Base-by-base conservation (phyloP, 2,113 vertebrate genomes). In the Sciurus niger region DNA sequence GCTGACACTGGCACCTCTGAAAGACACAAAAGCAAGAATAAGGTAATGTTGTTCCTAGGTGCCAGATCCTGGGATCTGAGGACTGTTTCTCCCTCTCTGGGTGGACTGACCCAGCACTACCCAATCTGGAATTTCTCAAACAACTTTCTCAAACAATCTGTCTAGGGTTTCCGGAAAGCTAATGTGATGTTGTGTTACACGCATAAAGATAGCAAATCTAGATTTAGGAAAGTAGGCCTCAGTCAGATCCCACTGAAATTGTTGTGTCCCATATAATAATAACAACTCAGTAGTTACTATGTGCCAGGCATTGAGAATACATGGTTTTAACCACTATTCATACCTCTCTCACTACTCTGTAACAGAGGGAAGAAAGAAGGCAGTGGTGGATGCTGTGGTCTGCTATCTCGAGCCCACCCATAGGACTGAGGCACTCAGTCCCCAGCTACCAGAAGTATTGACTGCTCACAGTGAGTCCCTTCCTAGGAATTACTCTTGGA, bases 1-100 rank as follows among this genome's bases (percentile, higher is more conserved):
- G 96, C 91, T 0, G 79, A 91, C 73, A 68, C 86, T 22, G 83
- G 34, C 37, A 53, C 37, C 34, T 91, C 97, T 97, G 95, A 93
- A 97, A 94, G 70, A 90, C 73, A 96, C 77, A 60, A 91, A 55
- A 53, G 8, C 2, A 92, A 85, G 37, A 78, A 53, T 74, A 51
- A 94, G 32, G 34, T 46, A 10, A 79, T 53, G 6, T 76, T 3
- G 32, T 46, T 34, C 43, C 25, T 40, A 60, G 55, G 32, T 12
- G 3, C 60, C 25, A 24, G 40, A 40, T 10, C 37, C 7, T 51
- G 55, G 85, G 9, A 24, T 48, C 93, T 63, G 30, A 92, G 73
- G 67, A n/a, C 79, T 67, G 8, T 68, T 73, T 32, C 4, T 30
- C 9, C 22, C 73, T 4, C 20, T 76, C 46, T 17, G 28, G 48